Evolutionary conservation across 92 coral and sea anemone species (phyloP), one percentile per base, ranked within the genome.

Genomic region (Palythoa caribaeorum): DNA sequence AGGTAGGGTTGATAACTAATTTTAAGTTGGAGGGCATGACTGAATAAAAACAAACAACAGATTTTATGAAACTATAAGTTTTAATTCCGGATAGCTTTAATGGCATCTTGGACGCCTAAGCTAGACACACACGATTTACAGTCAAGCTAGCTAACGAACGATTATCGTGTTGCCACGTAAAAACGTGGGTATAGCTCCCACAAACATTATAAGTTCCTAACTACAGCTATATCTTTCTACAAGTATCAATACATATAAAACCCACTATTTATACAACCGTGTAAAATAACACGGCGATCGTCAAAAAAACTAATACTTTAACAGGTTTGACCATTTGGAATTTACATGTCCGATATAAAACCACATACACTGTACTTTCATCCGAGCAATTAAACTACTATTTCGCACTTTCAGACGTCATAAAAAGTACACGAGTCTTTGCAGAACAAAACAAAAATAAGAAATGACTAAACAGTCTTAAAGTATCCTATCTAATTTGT

Each of bases 121-220:
- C 38, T 77, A 52, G 9, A 81, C 68, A 65, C 71, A 60, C 71
- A 12, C 85, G 75, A 80, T 51, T 80, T 81, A 44, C 28, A 81
- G 28, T 81, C 73, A 81, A 66, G 52, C 71, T 63, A 66, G 52
- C 71, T 63, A 81, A 81, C 86, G 86, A 81, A 65, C 76, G 86
- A 66, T 81, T 81, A 81, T 9, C 86, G 86, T 81, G 76, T 81
- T 63, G 35, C 86, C 86, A 81, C 86, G 86, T 81, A 81, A 81
- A 80, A 81, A 63, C 51, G 86, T 81, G 86, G 86, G 60, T 51
- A 66, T 60, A 52, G 21, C 55, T 66, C 86, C 86, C 86, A 81
- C 76, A 81, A 20, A 51, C 66, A 81, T 81, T 50, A 51, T 38
- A 68, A 81, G 76, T 69, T 65, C 86, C 86, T 81, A 81, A 66